phyloP scores from a whole-genome alignment of 2,888 invertebrate genomes.

The Polydrusus pterygomalis region DNA sequence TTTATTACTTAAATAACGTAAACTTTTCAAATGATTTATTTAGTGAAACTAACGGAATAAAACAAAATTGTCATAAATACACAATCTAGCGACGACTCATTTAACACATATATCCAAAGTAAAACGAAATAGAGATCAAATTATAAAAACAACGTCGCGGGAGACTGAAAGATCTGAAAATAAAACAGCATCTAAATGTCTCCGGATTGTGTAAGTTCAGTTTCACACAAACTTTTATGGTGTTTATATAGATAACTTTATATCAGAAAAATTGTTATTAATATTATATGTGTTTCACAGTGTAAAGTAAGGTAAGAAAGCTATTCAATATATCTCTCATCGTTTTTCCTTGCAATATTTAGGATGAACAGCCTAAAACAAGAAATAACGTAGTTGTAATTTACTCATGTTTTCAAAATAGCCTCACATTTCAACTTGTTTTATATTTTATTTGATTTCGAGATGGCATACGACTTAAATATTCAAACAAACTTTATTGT shows the following conservation, averaged over 20 bases:
- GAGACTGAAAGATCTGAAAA: constrained; percentile 72
- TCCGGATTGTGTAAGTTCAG: constrained; percentile 70
- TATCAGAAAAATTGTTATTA: constrained; percentile 33
- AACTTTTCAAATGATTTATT: too few relatives aligned
- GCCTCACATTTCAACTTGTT: constrained; percentile 3
- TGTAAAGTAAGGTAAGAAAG: constrained; percentile 34
- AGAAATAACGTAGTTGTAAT: constrained; percentile 28
- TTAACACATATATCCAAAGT: constrained; percentile 31
- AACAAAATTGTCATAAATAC: too few relatives aligned
- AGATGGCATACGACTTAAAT: background rate
- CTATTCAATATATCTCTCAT: constrained; percentile 22
- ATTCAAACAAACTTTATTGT: constrained; percentile 7
- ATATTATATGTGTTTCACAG: constrained; percentile 21
- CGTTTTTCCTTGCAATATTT: constrained; percentile 27
- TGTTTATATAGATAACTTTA: constrained; percentile 62
- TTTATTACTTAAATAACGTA: too few relatives aligned
- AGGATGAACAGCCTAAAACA: constrained; percentile 42
- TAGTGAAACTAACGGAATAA: too few relatives aligned
- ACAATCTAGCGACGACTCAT: background rate
- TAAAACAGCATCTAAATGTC: constrained; percentile 72
- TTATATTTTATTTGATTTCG: constrained; percentile 22
- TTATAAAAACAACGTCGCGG: constrained; percentile 65
- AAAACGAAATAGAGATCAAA: constrained; percentile 57
- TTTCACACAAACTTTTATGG: constrained; percentile 66
- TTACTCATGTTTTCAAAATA: constrained; percentile 47